Evolutionary conservation across 2,113 vertebrate species (phyloP), one percentile per base, ranked within the genome.

Genomic region (Cyphomyrus discorhynchus): DNA sequence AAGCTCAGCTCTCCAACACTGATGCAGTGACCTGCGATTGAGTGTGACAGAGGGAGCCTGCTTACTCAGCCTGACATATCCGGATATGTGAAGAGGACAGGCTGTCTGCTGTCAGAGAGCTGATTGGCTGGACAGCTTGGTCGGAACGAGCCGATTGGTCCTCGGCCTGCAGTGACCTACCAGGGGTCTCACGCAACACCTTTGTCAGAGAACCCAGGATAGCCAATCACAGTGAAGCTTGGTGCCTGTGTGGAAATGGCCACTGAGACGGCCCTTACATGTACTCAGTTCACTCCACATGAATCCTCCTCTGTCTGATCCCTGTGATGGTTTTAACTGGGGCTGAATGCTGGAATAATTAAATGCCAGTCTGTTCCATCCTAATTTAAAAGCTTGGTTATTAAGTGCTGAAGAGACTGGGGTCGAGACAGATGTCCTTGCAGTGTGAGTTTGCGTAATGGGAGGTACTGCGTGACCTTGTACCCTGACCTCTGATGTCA

Each of bases 291-390:
- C 15, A 39, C 70, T 42, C 17, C 74, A 80, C 35, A 80, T 35
- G 31, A 85, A 87, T 90, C 86, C 88, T 84, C 89, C 92, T 17
- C 74, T 70, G 9, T 70, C n/a, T 70, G 91, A 90, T 90, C n/a
- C 1, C 11, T 13, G 39, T 31, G 45, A 82, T 82, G 87, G 70
- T 92, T 86, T 85, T 46, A 5, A 62, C 7, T 90, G 70, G 89
- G 89, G 88, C 88, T 90, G 92, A 91, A 89, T 91, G 77, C 84
- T 91, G 27, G 47, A 88, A 88, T 93, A 92, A 93, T 94, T 66
- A 39, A 93, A 94, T 92, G 90, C 83, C 85, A 47, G 49, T 49
- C 10, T 53, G 85, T 50, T 0, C 11, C 31, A 17, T 53, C 85
- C 85, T 53, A 24, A 15, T 53, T 53, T 35, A 8, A 56, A 50